A percentile compares a stretch with the other conserved stretches of the same genome.
These are phyloP conservation scores for Nothoprocta perdicaria DNA, from an alignment of 2,113 vertebrate species.

Conservation along the genomic window DNA sequence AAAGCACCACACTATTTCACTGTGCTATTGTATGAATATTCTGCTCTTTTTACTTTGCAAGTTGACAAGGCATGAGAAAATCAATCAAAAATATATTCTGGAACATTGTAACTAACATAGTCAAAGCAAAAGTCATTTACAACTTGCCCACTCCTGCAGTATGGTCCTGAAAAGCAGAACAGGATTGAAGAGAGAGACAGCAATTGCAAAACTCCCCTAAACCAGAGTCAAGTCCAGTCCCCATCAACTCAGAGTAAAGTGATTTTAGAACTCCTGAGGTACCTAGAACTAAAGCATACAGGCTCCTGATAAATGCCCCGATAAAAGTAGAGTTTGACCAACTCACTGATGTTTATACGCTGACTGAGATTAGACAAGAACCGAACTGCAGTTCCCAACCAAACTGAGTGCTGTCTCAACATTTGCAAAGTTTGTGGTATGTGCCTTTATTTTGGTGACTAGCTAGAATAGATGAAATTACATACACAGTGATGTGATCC, in stretches of 20 bases:
- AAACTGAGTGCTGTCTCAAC: background rate
- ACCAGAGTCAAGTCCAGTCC: background rate
- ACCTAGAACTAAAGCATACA: background rate
- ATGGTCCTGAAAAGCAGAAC: background rate
- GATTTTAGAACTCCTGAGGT: background rate
- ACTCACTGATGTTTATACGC: background rate
- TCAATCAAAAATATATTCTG: background rate
- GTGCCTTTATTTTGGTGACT: background rate
- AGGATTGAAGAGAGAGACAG: background rate
- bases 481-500: background rate
- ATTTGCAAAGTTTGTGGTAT: background rate
- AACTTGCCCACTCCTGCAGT: background rate
- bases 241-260: background rate
- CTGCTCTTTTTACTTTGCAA: background rate
- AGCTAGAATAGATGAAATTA: background rate
- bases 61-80: background rate
- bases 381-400: background rate
- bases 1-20: background rate
- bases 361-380: background rate
- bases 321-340: background rate
- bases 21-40: background rate
- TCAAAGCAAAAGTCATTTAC: background rate
- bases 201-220: background rate
- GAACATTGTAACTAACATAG: background rate
- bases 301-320: background rate